Evolutionary conservation across 2,888 invertebrate genomes (phyloP), one percentile per base, ranked within the genome.

Genomic region (Nomada lathburiana): DNA sequence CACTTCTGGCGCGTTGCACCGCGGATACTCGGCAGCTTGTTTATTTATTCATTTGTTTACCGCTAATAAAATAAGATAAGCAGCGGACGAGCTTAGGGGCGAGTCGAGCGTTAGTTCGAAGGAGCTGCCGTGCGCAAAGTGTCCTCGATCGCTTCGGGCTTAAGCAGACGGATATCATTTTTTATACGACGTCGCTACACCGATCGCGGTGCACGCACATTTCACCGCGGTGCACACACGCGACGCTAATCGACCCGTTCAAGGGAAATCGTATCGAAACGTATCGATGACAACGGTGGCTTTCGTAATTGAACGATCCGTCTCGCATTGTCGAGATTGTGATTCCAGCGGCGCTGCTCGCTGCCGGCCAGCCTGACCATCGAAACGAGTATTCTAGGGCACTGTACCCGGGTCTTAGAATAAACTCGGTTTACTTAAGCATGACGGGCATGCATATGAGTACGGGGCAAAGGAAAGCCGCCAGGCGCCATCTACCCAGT

Each of bases 381-480:
- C 89, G 88, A 89, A 90, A 90, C 85, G 89, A 86, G 91, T 90
- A 90, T 90, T 90, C 91, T 90, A 86, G 91, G 90, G 89, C 91
- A 91, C 80, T 90, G 88, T 89, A 89, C 89, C 84, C 86, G 83
- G 82, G 88, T 89, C 90, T 90, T 89, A 89, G 91, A 91, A 91
- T 91, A 91, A 91, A 91, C 90, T 91, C 89, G 87, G 91, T 90
- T 91, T 90, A 91, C 90, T 91, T 91, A 88, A 91, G 91, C 91
- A 91, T 92, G 92, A 92, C 91, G 90, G 88, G 92, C 92, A 92
- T 92, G 92, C 92, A 91, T 91, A 92, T 89, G 90, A 87, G 88
- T 82, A 84, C 84, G 85, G 87, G 87, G 88, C 91, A 92, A 92
- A 92, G 90, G 90, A 91, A 88, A 91, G 86, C 91, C 91, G 90